A percentile compares a stretch with the other conserved stretches of the same genome.
Evolutionary conservation across 2,113 vertebrate species (phyloP).

Genomic region (Gila orcuttii): DNA sequence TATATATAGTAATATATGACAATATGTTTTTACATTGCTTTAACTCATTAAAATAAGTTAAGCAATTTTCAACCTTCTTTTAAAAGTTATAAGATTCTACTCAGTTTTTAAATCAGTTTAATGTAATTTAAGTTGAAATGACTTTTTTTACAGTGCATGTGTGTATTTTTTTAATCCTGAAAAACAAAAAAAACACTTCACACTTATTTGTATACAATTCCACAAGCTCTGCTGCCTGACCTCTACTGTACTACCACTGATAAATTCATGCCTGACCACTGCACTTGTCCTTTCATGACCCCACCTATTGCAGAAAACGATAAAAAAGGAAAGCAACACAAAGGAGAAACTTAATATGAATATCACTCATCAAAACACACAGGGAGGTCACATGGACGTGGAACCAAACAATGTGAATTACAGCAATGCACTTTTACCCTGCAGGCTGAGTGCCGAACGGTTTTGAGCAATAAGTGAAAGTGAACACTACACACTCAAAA

Average conservation of each 20-base stretch:
- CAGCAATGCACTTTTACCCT: conserved; percentile 10
- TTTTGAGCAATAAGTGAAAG: conserved; percentile 5
- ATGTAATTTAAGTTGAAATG: too few relatives aligned
- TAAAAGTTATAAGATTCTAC: too few relatives aligned
- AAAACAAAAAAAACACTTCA: background rate
- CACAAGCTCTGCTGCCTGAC: background rate
- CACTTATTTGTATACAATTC: background rate
- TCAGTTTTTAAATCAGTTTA: too few relatives aligned
- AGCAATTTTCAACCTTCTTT: too few relatives aligned
- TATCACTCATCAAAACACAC: conserved; percentile 32
- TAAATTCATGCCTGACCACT: background rate
- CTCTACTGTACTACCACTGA: background rate
- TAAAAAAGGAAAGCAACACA: background rate
- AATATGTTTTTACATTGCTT: too few relatives aligned
- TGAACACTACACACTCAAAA: background rate
- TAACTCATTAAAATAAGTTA: too few relatives aligned
- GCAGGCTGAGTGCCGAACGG: conserved; percentile 7
- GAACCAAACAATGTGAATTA: conserved; percentile 38
- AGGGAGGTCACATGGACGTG: conserved; percentile 30
- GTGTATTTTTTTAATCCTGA: background rate
- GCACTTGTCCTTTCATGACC: background rate
- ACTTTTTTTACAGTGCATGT: too few relatives aligned
- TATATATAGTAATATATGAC: too few relatives aligned
- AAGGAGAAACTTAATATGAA: conserved; percentile 2
- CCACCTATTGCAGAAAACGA: background rate